Evolutionary conservation across 2,797 vertebrate genomes (phyloP), one percentile per base, ranked within the genome.

Genomic region (Xenopus petersii): DNA sequence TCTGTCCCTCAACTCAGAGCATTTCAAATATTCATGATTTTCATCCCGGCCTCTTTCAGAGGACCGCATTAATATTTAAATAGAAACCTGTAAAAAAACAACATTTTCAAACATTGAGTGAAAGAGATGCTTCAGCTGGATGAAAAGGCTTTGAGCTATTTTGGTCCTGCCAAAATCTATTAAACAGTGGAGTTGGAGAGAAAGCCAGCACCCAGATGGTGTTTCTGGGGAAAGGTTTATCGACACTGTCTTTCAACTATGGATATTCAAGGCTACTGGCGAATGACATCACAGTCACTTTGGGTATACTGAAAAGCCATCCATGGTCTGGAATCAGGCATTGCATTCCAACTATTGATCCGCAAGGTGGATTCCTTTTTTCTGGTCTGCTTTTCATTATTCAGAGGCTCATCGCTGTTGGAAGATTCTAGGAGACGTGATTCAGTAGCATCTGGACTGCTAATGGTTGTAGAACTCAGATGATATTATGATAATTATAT

Each of bases 21-120:
- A 33, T 67, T 36, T 79, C 61, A 79, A 79, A 79, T 79, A 79
- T 79, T 79, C 71, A 79, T 74, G 54, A 70, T 73, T 26, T 74
- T 56, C 56, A 65, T 70, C 55, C 67, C 74, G 77, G 74, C 77
- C 77, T 74, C 77, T 74, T 79, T 74, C 71, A 79, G 71, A 59
- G 67, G 67, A 79, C 66, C 64, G 66, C 24, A 79, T 79, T 66
- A 79, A 79, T 79, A 79, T 79, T 79, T 79, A 64, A 79, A 46
- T 11, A 70, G 77, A 74, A 70, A 70, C 67, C 71, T 79, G 56
- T 46, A 79, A 74, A 70, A 74, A 70, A 56, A 73, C 47, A 62
- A 78, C 51, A 55, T 76, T 46, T 46, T 64, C n/a, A 73, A 62
- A 78, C 16, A 49, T 46, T 69, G 54, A 70, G 71, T 63, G 48